These are phyloP conservation scores for Trileptium ribeirensis DNA, from an alignment of 2,888 invertebrate genomes.

Conservation along the genomic window DNA sequence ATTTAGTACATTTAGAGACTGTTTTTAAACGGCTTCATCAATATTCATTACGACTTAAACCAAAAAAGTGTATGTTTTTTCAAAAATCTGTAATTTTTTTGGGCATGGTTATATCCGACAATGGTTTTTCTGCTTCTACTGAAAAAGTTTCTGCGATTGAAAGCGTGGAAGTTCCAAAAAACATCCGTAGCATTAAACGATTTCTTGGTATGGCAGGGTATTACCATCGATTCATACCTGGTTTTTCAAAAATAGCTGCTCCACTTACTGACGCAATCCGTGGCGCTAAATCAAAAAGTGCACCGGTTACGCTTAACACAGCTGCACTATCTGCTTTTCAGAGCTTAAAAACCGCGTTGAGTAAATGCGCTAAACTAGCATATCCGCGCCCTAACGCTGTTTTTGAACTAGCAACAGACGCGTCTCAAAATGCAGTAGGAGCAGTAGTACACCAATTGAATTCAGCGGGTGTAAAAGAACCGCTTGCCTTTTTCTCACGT, in stretches of 20 bases:
- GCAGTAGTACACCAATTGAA: constrained; percentile 11
- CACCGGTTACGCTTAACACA: not conserved
- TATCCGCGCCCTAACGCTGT: not conserved
- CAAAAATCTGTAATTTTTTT: not conserved
- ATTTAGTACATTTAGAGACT: not conserved
- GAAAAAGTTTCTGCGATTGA: not conserved
- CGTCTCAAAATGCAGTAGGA: constrained; percentile 6
- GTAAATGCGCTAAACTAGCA: not conserved
- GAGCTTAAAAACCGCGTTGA: not conserved
- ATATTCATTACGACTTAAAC: not conserved
- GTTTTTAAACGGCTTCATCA: not conserved
- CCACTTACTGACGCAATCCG: constrained; percentile 3
- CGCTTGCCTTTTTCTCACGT: constrained; percentile 3
- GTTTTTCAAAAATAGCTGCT: constrained; percentile 13
- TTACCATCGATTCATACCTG: constrained; percentile 12
- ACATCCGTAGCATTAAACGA: not conserved
- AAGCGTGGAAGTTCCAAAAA: not conserved
- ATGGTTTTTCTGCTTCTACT: not conserved
- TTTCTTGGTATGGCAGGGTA: constrained; percentile 4
- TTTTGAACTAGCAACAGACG: constrained; percentile 6
- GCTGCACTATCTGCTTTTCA: not conserved
- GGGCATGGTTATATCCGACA: not conserved
- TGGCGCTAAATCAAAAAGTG: not conserved
- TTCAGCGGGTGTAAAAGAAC: not conserved
- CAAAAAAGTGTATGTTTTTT: constrained; percentile 11